These are phyloP conservation scores for Peromyscus leucopus DNA, from an alignment of 2,113 vertebrate species.

Conservation along the genomic window DNA sequence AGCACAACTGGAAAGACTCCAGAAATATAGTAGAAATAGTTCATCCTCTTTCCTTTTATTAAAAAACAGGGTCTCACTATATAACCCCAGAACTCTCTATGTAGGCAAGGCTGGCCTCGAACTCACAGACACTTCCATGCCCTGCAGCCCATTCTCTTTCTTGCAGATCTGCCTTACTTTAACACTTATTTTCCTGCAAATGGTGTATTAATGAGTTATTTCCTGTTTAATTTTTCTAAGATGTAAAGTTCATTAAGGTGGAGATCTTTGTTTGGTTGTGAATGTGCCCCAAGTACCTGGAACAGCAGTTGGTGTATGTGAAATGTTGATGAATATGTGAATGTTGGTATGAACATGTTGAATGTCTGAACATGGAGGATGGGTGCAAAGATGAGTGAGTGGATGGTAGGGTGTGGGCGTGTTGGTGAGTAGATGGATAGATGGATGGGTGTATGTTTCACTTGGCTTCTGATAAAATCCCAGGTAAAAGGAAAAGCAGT, in stretches of 20 bases:
- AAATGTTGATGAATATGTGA: neutral
- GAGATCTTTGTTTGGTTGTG: neutral
- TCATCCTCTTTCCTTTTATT: neutral
- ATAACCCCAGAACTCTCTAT: too few relatives aligned
- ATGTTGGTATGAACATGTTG: neutral
- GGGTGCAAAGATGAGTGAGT: neutral
- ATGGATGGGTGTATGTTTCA: neutral
- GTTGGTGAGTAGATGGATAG: neutral
- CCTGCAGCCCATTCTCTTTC: neutral
- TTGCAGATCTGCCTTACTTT: neutral
- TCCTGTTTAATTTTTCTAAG: neutral
- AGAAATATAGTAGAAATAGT: neutral
- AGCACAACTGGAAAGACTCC: neutral
- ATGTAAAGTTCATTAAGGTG: neutral
- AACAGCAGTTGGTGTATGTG: neutral
- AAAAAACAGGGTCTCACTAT: neutral
- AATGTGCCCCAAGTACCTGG: neutral
- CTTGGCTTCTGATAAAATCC: neutral
- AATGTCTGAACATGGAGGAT: neutral
- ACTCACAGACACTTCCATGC: neutral
- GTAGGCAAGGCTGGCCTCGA: neutral
- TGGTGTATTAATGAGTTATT: neutral
- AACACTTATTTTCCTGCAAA: neutral
- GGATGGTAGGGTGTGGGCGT: neutral
- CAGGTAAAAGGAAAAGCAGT: neutral